Evolutionary conservation across 2,888 invertebrate species (phyloP).

Genomic region (Dascillus cervinus): DNA sequence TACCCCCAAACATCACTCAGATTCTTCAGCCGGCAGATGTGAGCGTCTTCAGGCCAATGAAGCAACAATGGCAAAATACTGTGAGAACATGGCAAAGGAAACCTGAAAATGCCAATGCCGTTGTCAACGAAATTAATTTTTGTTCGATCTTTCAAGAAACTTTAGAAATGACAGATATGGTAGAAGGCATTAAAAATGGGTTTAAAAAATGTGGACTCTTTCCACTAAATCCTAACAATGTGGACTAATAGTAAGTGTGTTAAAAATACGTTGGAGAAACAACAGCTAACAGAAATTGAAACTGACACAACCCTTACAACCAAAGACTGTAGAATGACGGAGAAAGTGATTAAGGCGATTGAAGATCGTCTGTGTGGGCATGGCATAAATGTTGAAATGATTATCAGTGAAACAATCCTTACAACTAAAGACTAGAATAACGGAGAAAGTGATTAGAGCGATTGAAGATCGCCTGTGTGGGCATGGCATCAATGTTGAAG

Average conservation of each 20-base stretch:
- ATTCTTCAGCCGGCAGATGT: conserved; percentile 9
- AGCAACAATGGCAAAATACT: conserved; percentile 19
- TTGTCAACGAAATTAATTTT: too few species aligned
- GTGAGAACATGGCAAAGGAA: conserved; percentile 12
- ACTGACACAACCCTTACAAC: too few species aligned
- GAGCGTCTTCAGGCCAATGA: conserved; percentile 6
- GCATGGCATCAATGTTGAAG: conserved; percentile 4
- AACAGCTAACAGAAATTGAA: conserved; percentile 16
- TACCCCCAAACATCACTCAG: conserved; percentile 15
- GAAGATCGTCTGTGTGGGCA: too few species aligned
- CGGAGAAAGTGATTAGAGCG: conserved; percentile 3
- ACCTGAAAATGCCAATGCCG: conserved; percentile 9
- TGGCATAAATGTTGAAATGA: too few species aligned
- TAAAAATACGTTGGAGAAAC: too few species aligned
- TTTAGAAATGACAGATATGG: too few species aligned
- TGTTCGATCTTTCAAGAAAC: too few species aligned
- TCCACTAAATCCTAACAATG: conserved; percentile 18
- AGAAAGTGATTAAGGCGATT: too few species aligned
- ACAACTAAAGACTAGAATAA: not conserved
- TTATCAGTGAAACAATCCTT: not conserved
- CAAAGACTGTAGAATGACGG: too few species aligned
- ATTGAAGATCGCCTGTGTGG: too few species aligned
- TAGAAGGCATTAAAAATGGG: conserved; percentile 16
- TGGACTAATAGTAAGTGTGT: conserved; percentile 22
- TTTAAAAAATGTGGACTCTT: conserved; percentile 21